Evolutionary conservation across 2,113 vertebrate genomes (phyloP).

Genomic region (Cettia cetti): DNA sequence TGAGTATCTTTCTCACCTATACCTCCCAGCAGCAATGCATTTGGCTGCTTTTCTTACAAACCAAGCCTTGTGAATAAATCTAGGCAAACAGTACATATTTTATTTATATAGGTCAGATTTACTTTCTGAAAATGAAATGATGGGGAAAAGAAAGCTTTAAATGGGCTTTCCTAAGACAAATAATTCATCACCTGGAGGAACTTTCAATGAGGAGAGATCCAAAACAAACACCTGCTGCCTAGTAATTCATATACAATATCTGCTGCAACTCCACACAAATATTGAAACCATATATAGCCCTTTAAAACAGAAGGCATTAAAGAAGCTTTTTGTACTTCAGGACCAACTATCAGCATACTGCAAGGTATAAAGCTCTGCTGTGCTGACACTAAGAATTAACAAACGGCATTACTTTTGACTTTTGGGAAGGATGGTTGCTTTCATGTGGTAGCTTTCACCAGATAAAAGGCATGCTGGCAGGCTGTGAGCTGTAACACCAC

Average conservation of each 20-base stretch:
- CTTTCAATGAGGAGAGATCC: background rate
- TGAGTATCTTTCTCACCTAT: background rate
- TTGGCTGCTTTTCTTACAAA: background rate
- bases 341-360: background rate
- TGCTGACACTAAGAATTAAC: background rate
- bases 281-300: background rate
- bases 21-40: background rate
- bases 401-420: background rate
- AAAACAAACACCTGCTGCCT: constrained; percentile 6
- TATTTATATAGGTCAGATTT: background rate
- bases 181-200: background rate
- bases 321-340: background rate
- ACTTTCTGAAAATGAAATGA: background rate
- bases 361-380: background rate
- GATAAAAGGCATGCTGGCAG: background rate
- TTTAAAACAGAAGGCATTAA: background rate
- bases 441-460: background rate
- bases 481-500: background rate
- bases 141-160: background rate
- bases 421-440: background rate
- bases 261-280: background rate
- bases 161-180: background rate
- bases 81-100: background rate
- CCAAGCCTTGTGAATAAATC: background rate
- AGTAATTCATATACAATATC: background rate